Evolutionary conservation across 2,888 invertebrate genomes (phyloP).

Genomic region (Campopleginae sp.): DNA sequence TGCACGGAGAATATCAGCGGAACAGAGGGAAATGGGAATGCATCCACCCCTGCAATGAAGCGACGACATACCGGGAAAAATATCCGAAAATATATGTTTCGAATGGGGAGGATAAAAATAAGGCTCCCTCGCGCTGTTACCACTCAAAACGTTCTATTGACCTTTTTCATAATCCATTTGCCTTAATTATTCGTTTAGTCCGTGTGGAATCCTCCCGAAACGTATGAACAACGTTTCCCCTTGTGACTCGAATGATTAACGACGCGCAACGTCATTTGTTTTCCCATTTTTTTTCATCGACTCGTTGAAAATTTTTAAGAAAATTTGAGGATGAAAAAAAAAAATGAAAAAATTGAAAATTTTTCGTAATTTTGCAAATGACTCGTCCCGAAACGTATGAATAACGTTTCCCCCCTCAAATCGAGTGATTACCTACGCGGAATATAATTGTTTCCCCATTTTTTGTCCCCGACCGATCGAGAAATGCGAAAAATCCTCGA

Average conservation of each 20-base stretch:
- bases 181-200: not conserved
- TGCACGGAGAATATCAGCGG: not conserved
- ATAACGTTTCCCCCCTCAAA: not conserved
- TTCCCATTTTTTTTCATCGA: too few relatives aligned
- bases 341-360: not conserved
- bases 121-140: not conserved
- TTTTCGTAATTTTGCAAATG: too few relatives aligned
- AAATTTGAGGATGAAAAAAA: not conserved
- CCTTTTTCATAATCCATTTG: constrained; percentile 10
- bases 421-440: not conserved
- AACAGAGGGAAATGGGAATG: constrained; percentile 63
- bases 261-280: too few relatives aligned
- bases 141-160: constrained; percentile 1
- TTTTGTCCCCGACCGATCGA: too few relatives aligned
- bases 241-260: not conserved
- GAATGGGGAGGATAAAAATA: not conserved
- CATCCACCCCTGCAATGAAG: constrained; percentile 74
- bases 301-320: too few relatives aligned
- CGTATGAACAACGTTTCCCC: not conserved
- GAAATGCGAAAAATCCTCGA: too few relatives aligned
- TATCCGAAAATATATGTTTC: constrained; percentile 15
- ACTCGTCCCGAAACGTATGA: not conserved
- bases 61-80: constrained; percentile 1
- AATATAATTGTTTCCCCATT: too few relatives aligned
- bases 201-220: not conserved